Percentiles rank a stretch among this genome's conserved stretches.
Evolutionary conservation across 23 tunicate genomes (phyloP).

Genomic region (Halocynthia aurantium): DNA sequence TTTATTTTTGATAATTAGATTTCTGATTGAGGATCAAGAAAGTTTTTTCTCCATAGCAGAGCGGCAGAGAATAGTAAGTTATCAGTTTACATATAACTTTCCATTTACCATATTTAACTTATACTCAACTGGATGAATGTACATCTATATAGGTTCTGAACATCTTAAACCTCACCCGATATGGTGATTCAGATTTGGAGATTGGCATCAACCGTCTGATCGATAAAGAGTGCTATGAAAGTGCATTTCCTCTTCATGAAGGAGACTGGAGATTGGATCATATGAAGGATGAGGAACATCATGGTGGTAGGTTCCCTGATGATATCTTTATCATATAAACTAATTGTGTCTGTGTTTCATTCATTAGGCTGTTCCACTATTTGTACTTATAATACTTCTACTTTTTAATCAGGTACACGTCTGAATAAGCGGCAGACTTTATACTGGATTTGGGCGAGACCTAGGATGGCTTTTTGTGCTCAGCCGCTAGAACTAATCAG

Average conservation of each 20-base stretch:
- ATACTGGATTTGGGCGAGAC: constrained; percentile 64
- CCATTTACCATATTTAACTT: background rate
- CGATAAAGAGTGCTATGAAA: constrained; percentile 19
- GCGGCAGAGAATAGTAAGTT: constrained; percentile 25
- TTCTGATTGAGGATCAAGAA: constrained; percentile 17
- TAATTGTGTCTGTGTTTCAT: no score
- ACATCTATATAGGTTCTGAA: constrained; percentile 8
- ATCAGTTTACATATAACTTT: background rate
- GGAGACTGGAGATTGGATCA: constrained; percentile 41
- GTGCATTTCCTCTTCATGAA: constrained; percentile 42
- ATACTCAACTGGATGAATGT: background rate
- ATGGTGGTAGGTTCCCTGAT: no score
- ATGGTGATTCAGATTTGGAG: constrained; percentile 8
- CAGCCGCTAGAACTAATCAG: constrained; percentile 61
- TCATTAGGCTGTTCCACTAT: no score
- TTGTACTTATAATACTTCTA: background rate
- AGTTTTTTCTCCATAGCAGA: constrained; percentile 42
- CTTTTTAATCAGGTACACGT: background rate
- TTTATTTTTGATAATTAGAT: background rate
- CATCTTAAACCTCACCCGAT: constrained; percentile 30
- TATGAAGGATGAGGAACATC: background rate
- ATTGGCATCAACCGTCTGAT: constrained; percentile 26
- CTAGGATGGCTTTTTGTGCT: constrained; percentile 15
- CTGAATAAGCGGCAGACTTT: constrained; percentile 40
- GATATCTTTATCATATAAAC: no score